Base-by-base conservation (phyloP, 2,113 vertebrate species). In the Acanthisitta chloris region DNA sequence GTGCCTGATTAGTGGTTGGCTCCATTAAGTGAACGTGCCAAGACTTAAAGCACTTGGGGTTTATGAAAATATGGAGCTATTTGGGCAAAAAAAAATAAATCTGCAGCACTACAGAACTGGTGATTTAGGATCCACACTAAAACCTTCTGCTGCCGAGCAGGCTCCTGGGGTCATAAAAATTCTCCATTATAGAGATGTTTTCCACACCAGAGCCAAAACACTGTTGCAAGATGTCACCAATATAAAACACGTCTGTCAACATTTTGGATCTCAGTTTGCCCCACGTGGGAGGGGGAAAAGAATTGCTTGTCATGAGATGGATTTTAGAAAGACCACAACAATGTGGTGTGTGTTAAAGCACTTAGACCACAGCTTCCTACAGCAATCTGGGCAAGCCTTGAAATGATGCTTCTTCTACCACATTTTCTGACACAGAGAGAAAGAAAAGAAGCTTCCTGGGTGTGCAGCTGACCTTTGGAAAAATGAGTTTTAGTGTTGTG, bases 1-100 rank as follows among this genome's bases (percentile, higher is more conserved):
- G 25, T 66, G 51, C 19, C 34, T 45, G 23, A n/a, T 65, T 16
- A 52, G 52, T 6, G 13, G 12, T 48, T 67, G 64, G 40, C 33
- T 86, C 65, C 0, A 0, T 29, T 48, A 54, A 0, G 0, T 31
- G 48, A 67, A 57, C 0, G 1, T 81, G 55, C 15, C 23, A 36
- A 64, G 36, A 66, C 38, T 67, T 40, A 40, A 48, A 57, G 45
- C 38, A 51, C 38, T 77, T 62, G 45, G 54, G 49, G 8, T 59
- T 90, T 70, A 52, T 25, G 40, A 84, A 79, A 91, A 45, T 69
- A 59, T 0, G 80, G 77, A 76, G 42, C 17, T 84, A 21, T 85
- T 79, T 65, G 62, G 42, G 18, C 17, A 46, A 43, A 88, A 81
- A 70, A 40, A 19, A 26, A 7, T 28, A 19, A 26, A 7, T 28